phyloP scores from a whole-genome alignment of 1,140 invertebrate genomes.

The Hestina assimilis region DNA sequence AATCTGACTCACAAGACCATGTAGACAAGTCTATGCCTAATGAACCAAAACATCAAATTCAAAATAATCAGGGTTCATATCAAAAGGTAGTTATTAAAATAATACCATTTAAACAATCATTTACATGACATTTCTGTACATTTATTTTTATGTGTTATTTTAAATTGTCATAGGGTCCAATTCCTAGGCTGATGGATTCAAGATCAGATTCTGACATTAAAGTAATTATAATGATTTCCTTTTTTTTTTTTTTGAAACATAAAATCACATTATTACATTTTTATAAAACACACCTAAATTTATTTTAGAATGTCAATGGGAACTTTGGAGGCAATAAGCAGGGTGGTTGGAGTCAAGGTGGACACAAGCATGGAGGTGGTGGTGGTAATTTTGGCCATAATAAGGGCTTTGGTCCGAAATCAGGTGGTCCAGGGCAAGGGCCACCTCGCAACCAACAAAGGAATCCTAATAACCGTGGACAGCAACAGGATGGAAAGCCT shows the following conservation, averaged over 20 bases:
- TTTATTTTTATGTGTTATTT: not conserved
- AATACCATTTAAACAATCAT: not conserved
- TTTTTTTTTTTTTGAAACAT: not conserved
- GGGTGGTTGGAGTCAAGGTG: constrained; percentile 45
- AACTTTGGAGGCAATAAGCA: constrained; percentile 55
- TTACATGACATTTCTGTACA: not conserved
- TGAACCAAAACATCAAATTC: constrained; percentile 46
- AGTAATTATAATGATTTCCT: constrained; percentile 13
- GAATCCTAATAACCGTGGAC: constrained; percentile 17
- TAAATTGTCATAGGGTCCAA: constrained; percentile 14
- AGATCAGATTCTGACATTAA: constrained; percentile 9
- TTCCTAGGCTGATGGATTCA: constrained; percentile 20
- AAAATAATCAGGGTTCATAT: constrained; percentile 39
- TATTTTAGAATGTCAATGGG: constrained; percentile 63
- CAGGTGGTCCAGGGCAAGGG: constrained; percentile 17
- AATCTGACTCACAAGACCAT: constrained; percentile 46
- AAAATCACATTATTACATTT: too few relatives aligned
- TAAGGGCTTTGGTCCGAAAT: constrained; percentile 40
- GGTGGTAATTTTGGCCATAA: constrained; percentile 43
- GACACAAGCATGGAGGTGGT: constrained; percentile 46
- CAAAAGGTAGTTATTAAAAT: constrained; percentile 38
- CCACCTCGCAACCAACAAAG: constrained; percentile 47
- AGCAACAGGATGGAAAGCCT: constrained; percentile 38
- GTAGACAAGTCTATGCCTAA: constrained; percentile 46
- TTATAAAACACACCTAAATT: constrained; percentile 14